Evolutionary conservation across 2,888 invertebrate species (phyloP).

Genomic region (Agapostemon virescens): DNA sequence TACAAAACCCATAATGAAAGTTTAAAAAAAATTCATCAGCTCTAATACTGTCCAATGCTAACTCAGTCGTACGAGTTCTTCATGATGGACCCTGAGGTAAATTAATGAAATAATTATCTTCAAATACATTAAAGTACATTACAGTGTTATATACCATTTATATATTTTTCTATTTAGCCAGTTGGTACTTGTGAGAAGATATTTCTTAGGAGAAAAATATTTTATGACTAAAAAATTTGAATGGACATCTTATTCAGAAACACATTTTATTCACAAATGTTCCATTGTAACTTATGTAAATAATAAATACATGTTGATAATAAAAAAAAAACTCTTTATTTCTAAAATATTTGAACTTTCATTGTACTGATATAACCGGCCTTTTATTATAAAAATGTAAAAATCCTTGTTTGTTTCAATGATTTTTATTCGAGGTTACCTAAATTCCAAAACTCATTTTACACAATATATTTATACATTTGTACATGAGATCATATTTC

Average conservation of each 20-base stretch:
- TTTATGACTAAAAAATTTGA: conserved; percentile 45
- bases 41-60: conserved; percentile 55
- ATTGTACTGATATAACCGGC: conserved; percentile 10
- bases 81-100: conserved; percentile 53
- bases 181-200: conserved; percentile 55
- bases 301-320: conserved; percentile 67
- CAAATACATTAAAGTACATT: background rate
- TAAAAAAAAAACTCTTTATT: conserved; percentile 57
- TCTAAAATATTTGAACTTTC: conserved; percentile 31
- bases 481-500: conserved; percentile 61
- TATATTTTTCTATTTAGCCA: conserved; percentile 44
- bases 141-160: conserved; percentile 9
- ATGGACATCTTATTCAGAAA: conserved; percentile 49
- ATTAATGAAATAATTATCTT: background rate
- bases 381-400: conserved; percentile 24
- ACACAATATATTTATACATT: conserved; percentile 60
- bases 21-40: conserved; percentile 82
- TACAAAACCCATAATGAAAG: conserved; percentile 93
- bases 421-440: conserved; percentile 57
- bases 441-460: conserved; percentile 49
- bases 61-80: conserved; percentile 27
- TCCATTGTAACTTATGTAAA: conserved; percentile 68
- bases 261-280: conserved; percentile 64
- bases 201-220: conserved; percentile 48
- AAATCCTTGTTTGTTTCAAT: conserved; percentile 30